Base-by-base conservation (phyloP, 2,797 vertebrate species). In the Lateolabrax maculatus region DNA sequence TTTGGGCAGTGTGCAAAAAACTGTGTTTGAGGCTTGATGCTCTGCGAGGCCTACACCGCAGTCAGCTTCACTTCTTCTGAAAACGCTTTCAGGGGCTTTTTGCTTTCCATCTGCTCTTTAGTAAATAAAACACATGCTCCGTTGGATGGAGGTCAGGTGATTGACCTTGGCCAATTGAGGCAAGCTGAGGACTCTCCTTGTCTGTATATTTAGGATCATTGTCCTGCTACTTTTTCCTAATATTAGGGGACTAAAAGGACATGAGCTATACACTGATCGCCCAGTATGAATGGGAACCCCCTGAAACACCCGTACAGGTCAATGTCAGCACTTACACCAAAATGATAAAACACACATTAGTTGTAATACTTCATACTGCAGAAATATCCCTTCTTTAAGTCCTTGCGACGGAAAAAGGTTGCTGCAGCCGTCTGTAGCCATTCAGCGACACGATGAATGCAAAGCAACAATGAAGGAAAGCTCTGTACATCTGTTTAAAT, bases 401-500 rank as follows among this genome's bases (percentile, higher is more conserved):
- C 10, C 15, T 29, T 10, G 4, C 13, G 25, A 31, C 15, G 41
- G 39, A 75, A 65, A 64, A 63, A 56, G 0, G 1, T 52, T 11
- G 1, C 18, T 46, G 36, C 25, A 68, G 36, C 37, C 66, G 19
- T 73, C 53, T 85, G 65, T 9, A 61, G 61, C 36, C 53, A 27
- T 58, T 83, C 61, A 73, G 36, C 2, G 6, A 69, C 34, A 16
- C 64, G 63, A 81, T 48, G 57, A 71, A 80, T 62, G 53, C 52
- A 56, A 43, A 75, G 27, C 37, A 18, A 43, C 6, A 41, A n/a
- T 76, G 16, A 48, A 80, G 71, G 80, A 84, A 85, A 81, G 85
- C 84, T 65, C 69, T 34, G 49, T 31, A 48, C 31, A 34, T 76
- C 84, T 91, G 90, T 71, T 87, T 4, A 70, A 90, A 44, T 44